Evolutionary conservation across 2,113 vertebrate genomes (phyloP).

Genomic region (Raja brachyura): DNA sequence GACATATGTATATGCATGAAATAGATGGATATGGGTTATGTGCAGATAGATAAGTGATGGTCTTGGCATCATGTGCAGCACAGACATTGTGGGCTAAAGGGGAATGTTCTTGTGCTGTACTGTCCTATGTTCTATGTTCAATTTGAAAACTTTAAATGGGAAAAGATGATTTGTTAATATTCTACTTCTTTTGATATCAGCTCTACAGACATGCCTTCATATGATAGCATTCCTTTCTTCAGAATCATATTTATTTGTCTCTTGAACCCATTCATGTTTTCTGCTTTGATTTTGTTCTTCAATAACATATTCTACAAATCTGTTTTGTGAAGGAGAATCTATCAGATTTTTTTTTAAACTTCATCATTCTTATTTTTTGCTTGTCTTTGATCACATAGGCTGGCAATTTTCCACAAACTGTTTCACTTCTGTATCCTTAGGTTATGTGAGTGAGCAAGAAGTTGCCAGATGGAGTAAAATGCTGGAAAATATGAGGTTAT

Average conservation of each 20-base stretch:
- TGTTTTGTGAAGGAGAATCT: not conserved
- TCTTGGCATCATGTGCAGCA: no score
- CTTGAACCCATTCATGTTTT: not conserved
- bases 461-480: no score
- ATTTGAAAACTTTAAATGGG: not conserved
- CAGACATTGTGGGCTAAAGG: no score
- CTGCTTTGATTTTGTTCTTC: not conserved
- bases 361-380: not conserved
- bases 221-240: not conserved
- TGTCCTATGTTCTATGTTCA: no score
- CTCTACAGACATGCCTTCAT: not conserved
- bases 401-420: not conserved
- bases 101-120: no score
- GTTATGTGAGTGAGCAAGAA: no score
- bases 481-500: no score
- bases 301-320: not conserved
- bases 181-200: not conserved
- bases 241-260: not conserved
- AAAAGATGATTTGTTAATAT: not conserved
- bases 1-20: no score
- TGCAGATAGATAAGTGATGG: no score
- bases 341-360: not conserved
- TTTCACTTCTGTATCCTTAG: no score
- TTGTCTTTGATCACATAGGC: not conserved
- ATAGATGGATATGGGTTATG: no score